Evolutionary conservation across 92 coral and sea anemone genomes (phyloP).

Genomic region (Palythoa grandiflora): DNA sequence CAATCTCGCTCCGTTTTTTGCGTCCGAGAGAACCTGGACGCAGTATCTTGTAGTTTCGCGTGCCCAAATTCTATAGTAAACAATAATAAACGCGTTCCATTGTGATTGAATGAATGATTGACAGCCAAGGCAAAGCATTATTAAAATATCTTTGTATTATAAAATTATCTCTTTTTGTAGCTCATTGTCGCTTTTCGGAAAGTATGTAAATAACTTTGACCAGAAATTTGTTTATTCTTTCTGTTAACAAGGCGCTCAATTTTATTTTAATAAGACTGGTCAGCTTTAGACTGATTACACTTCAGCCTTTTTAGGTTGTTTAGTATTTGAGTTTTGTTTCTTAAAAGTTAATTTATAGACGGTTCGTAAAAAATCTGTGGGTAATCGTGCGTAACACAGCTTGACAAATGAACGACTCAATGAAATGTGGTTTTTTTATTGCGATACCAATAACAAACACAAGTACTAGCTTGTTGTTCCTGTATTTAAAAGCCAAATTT

Average conservation of each 20-base stretch:
- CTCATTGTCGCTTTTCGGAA: neutral
- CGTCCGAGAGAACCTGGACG: neutral
- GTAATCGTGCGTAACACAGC: neutral
- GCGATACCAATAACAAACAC: too few species aligned
- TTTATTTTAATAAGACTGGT: neutral
- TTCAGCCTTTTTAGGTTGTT: neutral
- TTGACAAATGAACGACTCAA: neutral
- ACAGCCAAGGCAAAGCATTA: neutral
- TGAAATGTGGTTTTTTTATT: neutral
- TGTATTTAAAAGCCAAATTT: too few species aligned
- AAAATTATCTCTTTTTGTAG: slow-evolving; percentile 19
- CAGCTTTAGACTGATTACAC: neutral
- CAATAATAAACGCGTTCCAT: neutral
- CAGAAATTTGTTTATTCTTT: neutral
- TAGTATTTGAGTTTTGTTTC: slow-evolving; percentile 11
- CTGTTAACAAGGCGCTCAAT: neutral
- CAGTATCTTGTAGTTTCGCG: neutral
- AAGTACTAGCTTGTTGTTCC: too few species aligned
- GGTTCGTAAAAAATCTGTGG: neutral
- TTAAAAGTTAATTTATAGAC: neutral
- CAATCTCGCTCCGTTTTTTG: neutral
- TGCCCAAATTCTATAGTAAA: neutral
- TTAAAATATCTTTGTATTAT: slow-evolving; percentile 3
- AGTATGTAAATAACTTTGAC: neutral
- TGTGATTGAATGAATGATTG: slow-evolving; percentile 8